Evolutionary conservation across 2,113 vertebrate species (phyloP).

Genomic region (Tragelaphus scriptus): DNA sequence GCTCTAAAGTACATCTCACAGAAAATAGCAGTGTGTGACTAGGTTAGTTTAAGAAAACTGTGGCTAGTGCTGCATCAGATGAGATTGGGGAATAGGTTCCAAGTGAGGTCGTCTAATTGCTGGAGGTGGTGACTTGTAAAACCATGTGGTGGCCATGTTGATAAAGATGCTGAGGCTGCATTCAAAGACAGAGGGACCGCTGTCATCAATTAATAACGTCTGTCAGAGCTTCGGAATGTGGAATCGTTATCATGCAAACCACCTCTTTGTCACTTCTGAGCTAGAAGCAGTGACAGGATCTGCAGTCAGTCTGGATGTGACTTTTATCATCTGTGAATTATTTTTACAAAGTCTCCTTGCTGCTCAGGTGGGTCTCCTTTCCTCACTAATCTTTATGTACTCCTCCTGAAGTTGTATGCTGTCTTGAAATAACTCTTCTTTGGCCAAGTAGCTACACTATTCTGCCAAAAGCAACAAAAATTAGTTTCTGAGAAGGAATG

Average conservation of each 20-base stretch:
- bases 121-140: not conserved
- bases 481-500: not conserved
- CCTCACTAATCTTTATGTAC: not conserved
- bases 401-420: not conserved
- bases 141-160: not conserved
- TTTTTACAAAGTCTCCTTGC: not conserved
- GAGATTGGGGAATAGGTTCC: not conserved
- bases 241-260: not conserved
- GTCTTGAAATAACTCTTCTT: constrained; percentile 28
- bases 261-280: not conserved
- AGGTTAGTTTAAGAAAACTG: not conserved
- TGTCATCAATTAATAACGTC: not conserved
- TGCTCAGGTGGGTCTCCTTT: not conserved
- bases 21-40: not conserved
- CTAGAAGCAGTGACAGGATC: not conserved
- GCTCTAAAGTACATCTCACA: not conserved
- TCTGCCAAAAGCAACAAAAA: constrained; percentile 43
- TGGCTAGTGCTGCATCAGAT: not conserved
- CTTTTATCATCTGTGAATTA: constrained; percentile 30
- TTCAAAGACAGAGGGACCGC: not conserved
- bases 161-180: not conserved
- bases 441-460: constrained; percentile 40
- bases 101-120: not conserved
- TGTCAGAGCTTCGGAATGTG: not conserved
- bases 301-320: not conserved